Conservation (phyloP, 2,797 vertebrate genomes). For the Zenarchopterus dispar region DNA sequence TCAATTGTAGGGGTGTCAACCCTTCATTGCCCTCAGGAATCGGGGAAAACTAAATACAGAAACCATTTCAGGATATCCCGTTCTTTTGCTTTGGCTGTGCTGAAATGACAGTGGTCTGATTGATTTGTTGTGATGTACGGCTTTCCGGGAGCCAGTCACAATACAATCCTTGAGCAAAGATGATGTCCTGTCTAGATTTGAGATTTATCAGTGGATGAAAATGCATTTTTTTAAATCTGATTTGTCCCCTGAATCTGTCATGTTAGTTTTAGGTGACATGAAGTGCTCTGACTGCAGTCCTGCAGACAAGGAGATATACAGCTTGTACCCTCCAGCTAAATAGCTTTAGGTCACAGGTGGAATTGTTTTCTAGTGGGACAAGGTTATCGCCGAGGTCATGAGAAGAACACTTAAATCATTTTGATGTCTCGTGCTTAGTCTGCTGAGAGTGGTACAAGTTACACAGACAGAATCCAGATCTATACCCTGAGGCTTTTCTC, state of each 20-base stretch:
- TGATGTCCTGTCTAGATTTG: constrained; percentile 8
- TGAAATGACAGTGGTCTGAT: constrained; percentile 22
- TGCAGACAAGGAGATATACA: constrained; percentile 7
- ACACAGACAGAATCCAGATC: neutral
- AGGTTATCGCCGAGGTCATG: constrained; percentile 34
- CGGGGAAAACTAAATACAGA: constrained; percentile 21
- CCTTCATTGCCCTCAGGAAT: constrained; percentile 34
- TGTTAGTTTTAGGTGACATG: constrained; percentile 15
- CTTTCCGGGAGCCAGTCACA: constrained; percentile 30
- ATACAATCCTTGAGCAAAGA: neutral
- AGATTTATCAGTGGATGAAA: constrained; percentile 22
- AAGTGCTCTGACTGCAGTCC: constrained; percentile 15
- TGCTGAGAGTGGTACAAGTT: neutral
- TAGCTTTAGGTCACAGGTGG: neutral
- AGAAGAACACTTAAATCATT: constrained; percentile 27
- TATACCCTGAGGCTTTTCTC: constrained; percentile 21
- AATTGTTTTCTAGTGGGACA: constrained; percentile 1
- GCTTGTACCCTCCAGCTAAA: constrained; percentile 12
- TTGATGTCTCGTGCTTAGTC: constrained; percentile 1
- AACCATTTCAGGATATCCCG: constrained; percentile 20
- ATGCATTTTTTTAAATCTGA: constrained; percentile 23
- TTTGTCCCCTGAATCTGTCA: constrained; percentile 33
- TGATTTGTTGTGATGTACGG: constrained; percentile 41
- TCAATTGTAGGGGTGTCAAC: constrained; percentile 3
- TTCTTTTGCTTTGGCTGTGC: constrained; percentile 32